phyloP scores from a whole-genome alignment of 2,888 invertebrate species.

The Eustalomyia histrio region DNA sequence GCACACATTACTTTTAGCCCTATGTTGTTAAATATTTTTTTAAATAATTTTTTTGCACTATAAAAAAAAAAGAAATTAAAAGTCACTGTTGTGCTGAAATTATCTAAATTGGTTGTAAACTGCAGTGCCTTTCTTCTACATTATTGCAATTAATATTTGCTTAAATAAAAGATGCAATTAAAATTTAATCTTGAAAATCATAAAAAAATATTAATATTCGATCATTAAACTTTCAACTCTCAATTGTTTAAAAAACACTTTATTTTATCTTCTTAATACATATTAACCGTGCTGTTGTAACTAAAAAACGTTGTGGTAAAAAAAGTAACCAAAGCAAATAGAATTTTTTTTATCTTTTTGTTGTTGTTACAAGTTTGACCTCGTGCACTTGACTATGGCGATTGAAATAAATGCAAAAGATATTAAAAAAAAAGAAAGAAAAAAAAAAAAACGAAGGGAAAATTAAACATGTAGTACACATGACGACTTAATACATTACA shows the following conservation, averaged over 20 bases:
- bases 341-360: background rate
- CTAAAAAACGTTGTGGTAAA: background rate
- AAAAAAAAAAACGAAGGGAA: constrained; percentile 24
- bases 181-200: background rate
- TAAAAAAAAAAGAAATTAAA: too few relatives aligned
- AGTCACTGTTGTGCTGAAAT: too few relatives aligned
- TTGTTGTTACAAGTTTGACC: constrained; percentile 60
- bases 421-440: constrained; percentile 20
- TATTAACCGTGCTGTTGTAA: background rate
- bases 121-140: too few relatives aligned
- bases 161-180: too few relatives aligned
- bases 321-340: background rate
- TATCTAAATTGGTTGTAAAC: too few relatives aligned
- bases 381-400: constrained; percentile 66
- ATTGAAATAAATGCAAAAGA: constrained; percentile 15
- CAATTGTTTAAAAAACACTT: background rate
- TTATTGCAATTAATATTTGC: too few relatives aligned
- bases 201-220: background rate
- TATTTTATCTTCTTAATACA: background rate
- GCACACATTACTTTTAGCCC: too few relatives aligned
- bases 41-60: too few relatives aligned
- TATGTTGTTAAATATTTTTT: too few relatives aligned
- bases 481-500: background rate
- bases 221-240: background rate
- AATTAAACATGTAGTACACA: background rate